Evolutionary conservation across 2,113 vertebrate species (phyloP).

Genomic region (Dolichotis patagonum): DNA sequence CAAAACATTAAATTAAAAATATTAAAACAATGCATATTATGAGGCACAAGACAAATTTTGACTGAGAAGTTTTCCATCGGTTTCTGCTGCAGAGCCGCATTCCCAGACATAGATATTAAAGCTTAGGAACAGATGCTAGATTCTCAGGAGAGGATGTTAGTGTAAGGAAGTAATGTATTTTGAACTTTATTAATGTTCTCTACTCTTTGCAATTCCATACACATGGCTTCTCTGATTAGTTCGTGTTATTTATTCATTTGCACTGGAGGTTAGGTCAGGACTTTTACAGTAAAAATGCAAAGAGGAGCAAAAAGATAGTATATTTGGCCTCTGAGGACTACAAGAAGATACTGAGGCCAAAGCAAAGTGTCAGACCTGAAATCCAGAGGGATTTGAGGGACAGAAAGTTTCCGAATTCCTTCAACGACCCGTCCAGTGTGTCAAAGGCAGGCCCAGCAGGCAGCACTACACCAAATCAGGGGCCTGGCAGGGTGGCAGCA

Average conservation of each 20-base stretch:
- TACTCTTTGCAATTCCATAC: not conserved
- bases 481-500: not conserved
- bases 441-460: not conserved
- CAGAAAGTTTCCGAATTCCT: not conserved
- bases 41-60: not conserved
- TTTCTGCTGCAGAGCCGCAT: not conserved
- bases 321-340: not conserved
- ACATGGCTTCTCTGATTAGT: not conserved
- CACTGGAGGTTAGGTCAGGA: not conserved
- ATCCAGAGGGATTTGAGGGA: not conserved
- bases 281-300: not conserved
- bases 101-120: not conserved
- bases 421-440: not conserved
- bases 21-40: not conserved
- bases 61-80: not conserved
- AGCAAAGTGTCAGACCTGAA: not conserved
- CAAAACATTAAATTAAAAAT: not conserved
- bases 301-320: not conserved
- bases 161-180: not conserved
- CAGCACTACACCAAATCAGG: not conserved
- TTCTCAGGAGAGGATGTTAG: not conserved
- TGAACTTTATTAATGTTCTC: not conserved
- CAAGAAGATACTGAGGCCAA: not conserved
- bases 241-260: not conserved
- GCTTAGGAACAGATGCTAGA: not conserved